A percentile compares a stretch with the other conserved stretches of the same genome.
Evolutionary conservation across 2,888 invertebrate genomes (phyloP).

Genomic region (Cryptus viduatorius): DNA sequence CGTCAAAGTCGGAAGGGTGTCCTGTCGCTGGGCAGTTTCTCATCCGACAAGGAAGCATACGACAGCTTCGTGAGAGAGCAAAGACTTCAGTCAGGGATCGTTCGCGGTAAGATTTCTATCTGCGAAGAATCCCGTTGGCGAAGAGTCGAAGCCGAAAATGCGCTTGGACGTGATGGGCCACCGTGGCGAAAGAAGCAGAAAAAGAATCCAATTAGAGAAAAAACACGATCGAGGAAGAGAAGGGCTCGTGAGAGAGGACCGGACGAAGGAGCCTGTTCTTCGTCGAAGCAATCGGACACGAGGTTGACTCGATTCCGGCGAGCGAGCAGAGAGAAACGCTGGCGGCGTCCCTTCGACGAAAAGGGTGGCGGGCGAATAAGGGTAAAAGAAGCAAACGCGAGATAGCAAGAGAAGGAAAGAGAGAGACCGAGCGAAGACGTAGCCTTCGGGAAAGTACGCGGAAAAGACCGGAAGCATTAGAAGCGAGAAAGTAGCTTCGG

Average conservation of each 20-base stretch:
- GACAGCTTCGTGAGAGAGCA: not conserved
- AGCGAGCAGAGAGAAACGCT: constrained; percentile 52
- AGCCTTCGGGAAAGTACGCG: constrained; percentile 36
- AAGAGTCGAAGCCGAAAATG: constrained; percentile 37
- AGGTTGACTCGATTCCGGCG: constrained; percentile 77
- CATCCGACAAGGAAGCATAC: not conserved
- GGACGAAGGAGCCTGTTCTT: constrained; percentile 45
- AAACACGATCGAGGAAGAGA: constrained; percentile 69
- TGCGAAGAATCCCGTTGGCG: not conserved
- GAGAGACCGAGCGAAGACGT: constrained; percentile 1
- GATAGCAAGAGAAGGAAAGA: constrained; percentile 11
- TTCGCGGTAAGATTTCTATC: constrained; percentile 9
- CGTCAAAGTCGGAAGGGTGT: not conserved
- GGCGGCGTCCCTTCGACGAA: constrained; percentile 54
- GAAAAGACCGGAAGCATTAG: constrained; percentile 65
- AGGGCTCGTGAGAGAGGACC: constrained; percentile 18
- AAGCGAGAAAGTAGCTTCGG: constrained; percentile 61
- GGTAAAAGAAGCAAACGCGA: constrained; percentile 51
- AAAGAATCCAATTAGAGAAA: constrained; percentile 78
- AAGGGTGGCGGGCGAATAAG: constrained; percentile 55
- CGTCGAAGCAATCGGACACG: constrained; percentile 76
- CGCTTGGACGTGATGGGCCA: constrained; percentile 25
- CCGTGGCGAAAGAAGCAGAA: constrained; percentile 53
- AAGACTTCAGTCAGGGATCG: not conserved
- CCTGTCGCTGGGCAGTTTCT: too few species aligned